Percentiles rank a stretch among this genome's conserved stretches.
Conservation (phyloP, 2,888 invertebrate species). For the Trichopria drosophilae region DNA sequence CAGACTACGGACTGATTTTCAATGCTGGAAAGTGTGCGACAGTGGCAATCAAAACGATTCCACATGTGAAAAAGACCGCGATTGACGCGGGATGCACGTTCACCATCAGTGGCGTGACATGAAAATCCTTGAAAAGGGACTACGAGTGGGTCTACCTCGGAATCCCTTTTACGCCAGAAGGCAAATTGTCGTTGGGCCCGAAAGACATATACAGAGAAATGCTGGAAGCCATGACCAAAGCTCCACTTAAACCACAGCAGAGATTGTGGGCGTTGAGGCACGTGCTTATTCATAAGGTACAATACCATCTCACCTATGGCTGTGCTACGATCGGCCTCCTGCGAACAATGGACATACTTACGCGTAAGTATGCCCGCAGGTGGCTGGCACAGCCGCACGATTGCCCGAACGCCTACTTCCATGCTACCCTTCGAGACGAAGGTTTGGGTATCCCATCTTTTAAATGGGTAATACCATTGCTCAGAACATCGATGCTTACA, state of each 20-base stretch:
- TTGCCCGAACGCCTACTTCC: conserved; percentile 24
- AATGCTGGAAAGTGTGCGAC: conserved; percentile 38
- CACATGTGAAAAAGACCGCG: conserved; percentile 25
- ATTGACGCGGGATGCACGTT: conserved; percentile 16
- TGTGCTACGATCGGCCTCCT: conserved; percentile 8
- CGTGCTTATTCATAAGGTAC: conserved; percentile 16
- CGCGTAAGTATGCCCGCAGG: conserved; percentile 11
- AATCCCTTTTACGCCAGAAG: conserved; percentile 9
- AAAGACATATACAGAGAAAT: conserved; percentile 27
- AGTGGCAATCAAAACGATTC: conserved; percentile 16
- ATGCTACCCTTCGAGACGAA: conserved; percentile 16
- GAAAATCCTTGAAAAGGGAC: conserved; percentile 2
- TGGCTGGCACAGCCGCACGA: conserved; percentile 21
- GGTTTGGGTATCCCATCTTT: conserved; percentile 20
- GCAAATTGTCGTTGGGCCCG: conserved; percentile 25
- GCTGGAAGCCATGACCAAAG: conserved; percentile 8
- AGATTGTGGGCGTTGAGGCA: conserved; percentile 28
- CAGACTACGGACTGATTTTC: conserved; percentile 36
- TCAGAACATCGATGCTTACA: neutral
- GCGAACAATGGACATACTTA: conserved; percentile 6
- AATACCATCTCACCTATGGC: conserved; percentile 15
- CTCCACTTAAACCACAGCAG: conserved; percentile 34
- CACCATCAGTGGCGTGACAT: neutral
- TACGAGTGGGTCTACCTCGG: conserved; percentile 23
- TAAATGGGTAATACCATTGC: conserved; percentile 11